Conservation (phyloP, 2,888 invertebrate genomes). For the Branchinecta sandiegonensis region DNA sequence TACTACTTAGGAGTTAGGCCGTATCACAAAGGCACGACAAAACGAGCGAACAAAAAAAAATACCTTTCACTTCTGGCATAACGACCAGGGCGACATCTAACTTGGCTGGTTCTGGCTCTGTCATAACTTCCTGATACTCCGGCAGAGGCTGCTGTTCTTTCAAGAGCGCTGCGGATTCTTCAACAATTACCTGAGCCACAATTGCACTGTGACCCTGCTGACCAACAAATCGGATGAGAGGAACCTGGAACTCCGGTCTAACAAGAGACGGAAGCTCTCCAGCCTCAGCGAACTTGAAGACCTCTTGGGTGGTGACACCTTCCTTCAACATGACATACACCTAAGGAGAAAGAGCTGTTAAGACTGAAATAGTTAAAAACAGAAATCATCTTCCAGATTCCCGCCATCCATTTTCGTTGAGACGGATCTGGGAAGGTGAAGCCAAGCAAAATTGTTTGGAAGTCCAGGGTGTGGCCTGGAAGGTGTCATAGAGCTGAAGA, state of each 20-base stretch:
- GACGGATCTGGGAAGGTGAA: too few relatives aligned
- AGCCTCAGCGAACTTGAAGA: slow-evolving; percentile 60
- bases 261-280: slow-evolving; percentile 61
- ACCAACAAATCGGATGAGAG: slow-evolving; percentile 67
- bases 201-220: slow-evolving; percentile 64
- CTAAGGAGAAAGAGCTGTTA: not conserved
- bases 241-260: slow-evolving; percentile 67
- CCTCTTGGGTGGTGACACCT: slow-evolving; percentile 58
- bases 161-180: slow-evolving; percentile 17
- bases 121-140: not conserved
- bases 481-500: too few relatives aligned
- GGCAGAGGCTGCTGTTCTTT: slow-evolving; percentile 5
- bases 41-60: too few relatives aligned
- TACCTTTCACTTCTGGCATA: not conserved
- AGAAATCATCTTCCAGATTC: too few relatives aligned
- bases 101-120: not conserved
- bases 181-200: slow-evolving; percentile 35
- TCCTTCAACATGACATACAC: slow-evolving; percentile 46
- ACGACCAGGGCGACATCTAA: not conserved
- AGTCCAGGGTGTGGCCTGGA: too few relatives aligned
- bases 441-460: too few relatives aligned
- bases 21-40: too few relatives aligned
- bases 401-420: too few relatives aligned
- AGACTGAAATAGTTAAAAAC: too few relatives aligned
- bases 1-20: too few relatives aligned